A percentile compares a stretch with the other conserved stretches of the same genome.
Evolutionary conservation across 1,140 invertebrate genomes (phyloP).

Genomic region (Drosophila aff.): DNA sequence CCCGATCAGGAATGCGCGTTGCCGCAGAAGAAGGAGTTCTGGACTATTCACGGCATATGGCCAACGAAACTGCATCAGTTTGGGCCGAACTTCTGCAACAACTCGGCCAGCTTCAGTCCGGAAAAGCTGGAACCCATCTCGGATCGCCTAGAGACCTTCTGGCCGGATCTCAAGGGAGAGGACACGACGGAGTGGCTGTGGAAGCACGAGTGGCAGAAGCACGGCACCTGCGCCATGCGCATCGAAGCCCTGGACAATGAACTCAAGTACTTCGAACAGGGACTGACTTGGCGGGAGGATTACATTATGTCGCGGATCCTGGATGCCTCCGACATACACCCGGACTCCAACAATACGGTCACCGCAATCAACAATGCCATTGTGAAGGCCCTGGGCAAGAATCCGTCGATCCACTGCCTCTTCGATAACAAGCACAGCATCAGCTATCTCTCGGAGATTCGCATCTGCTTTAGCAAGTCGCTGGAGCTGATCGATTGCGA

Average conservation of each 20-base stretch:
- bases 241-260: constrained; percentile 88
- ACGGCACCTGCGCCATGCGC: constrained; percentile 91
- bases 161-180: constrained; percentile 90
- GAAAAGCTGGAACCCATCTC: constrained; percentile 87
- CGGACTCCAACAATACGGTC: constrained; percentile 87
- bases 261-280: constrained; percentile 90
- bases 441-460: constrained; percentile 88
- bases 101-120: constrained; percentile 88
- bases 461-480: constrained; percentile 89
- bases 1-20: constrained; percentile 88
- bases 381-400: constrained; percentile 86
- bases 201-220: constrained; percentile 94
- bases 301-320: constrained; percentile 89
- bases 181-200: constrained; percentile 88
- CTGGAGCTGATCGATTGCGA: constrained; percentile 88
- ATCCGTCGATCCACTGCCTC: constrained; percentile 88
- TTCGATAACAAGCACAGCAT: constrained; percentile 86
- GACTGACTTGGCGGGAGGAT: constrained; percentile 87
- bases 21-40: constrained; percentile 87
- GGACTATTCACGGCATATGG: constrained; percentile 94
- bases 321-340: constrained; percentile 86
- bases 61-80: constrained; percentile 89
- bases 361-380: constrained; percentile 87
- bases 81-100: constrained; percentile 90
- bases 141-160: constrained; percentile 88